A percentile compares a stretch with the other conserved stretches of the same genome.
Evolutionary conservation across 2,797 vertebrate species (phyloP).

Genomic region (Hybognathus amarus): DNA sequence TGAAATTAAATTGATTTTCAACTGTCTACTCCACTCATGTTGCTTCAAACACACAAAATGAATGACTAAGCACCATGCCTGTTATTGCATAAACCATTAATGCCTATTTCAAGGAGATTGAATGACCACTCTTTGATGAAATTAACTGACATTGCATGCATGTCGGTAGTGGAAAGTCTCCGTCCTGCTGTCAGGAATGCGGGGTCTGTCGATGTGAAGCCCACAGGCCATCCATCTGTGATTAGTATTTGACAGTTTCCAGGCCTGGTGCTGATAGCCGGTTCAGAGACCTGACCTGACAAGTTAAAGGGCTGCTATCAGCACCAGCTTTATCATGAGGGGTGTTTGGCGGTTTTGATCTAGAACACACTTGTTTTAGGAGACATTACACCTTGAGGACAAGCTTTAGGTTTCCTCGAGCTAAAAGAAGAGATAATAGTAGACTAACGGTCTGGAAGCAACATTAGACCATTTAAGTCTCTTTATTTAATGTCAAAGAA

Average conservation of each 20-base stretch:
- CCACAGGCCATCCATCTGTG: conserved; percentile 55
- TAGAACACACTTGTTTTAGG: conserved; percentile 50
- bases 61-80: background rate
- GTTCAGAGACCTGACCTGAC: conserved; percentile 72
- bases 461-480: background rate
- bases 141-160: background rate
- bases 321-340: conserved; percentile 67
- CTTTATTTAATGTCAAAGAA: background rate
- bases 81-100: background rate
- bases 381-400: conserved; percentile 39
- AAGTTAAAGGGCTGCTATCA: conserved; percentile 74
- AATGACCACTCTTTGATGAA: conserved; percentile 1
- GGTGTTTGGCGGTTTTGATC: conserved; percentile 70
- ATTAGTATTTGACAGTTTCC: conserved; percentile 71
- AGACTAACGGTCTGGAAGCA: conserved; percentile 2
- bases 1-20: background rate
- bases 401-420: conserved; percentile 5
- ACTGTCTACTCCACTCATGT: background rate
- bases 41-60: background rate
- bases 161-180: background rate
- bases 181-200: conserved; percentile 37
- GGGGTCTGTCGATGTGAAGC: conserved; percentile 39
- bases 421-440: conserved; percentile 6
- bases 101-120: background rate
- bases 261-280: conserved; percentile 68